Conservation (phyloP, 2,888 invertebrate species). For the Isotomurus palustris region DNA sequence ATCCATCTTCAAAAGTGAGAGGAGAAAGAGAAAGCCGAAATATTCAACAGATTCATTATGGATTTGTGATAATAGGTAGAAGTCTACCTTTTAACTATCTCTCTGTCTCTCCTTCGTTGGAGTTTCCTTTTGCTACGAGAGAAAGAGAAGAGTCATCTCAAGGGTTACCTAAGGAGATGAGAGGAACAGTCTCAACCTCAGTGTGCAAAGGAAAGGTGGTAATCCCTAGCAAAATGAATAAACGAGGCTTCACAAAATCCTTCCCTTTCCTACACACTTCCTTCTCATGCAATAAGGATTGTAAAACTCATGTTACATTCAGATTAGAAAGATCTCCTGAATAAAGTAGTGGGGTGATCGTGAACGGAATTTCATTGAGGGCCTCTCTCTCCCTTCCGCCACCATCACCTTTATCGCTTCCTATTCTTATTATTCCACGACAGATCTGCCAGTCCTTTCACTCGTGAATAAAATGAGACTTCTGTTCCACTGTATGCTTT, state of each 20-base stretch:
- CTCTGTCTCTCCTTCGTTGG: background rate
- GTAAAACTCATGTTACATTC: background rate
- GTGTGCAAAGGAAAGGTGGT: background rate
- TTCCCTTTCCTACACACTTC: background rate
- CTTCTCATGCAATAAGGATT: constrained; percentile 1
- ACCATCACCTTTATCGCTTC: too few species aligned
- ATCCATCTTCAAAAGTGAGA: background rate
- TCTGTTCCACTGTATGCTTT: too few species aligned
- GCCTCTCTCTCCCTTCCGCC: background rate
- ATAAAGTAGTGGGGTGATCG: background rate
- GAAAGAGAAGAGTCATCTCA: too few species aligned
- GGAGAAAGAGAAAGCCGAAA: background rate
- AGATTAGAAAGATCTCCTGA: background rate
- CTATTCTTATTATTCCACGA: too few species aligned
- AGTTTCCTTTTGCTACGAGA: too few species aligned
- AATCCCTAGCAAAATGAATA: too few species aligned
- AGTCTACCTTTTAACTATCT: constrained; percentile 12
- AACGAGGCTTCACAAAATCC: background rate
- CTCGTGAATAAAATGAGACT: too few species aligned
- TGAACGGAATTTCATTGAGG: background rate
- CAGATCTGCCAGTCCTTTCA: too few species aligned
- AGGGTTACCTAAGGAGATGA: too few species aligned
- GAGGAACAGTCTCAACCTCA: too few species aligned
- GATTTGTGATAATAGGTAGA: constrained; percentile 8
- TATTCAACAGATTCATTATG: constrained; percentile 20